Base-by-base conservation (phyloP, 2,113 vertebrate species). In the Mungos mungo region DNA sequence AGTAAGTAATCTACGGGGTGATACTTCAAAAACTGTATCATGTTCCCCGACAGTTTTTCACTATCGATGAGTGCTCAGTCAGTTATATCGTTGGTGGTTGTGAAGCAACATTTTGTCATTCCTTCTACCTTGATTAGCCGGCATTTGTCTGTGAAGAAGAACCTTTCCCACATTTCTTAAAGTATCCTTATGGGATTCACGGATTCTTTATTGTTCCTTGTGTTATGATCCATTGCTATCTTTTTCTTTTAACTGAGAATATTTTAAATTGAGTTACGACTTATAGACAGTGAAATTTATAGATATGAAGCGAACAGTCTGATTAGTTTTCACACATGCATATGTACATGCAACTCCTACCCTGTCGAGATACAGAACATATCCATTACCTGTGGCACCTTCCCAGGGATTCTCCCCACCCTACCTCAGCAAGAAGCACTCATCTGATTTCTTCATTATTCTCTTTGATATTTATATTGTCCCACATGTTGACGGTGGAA, bases 401-500 rank as follows among this genome's bases (percentile, higher is more conserved):
- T 83, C 52, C 21, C 2, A 47, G 27, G 65, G 60, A 19, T 80
- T 83, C 14, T 35, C 35, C 63, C 69, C 15, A 35, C 0, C 2
- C 21, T 16, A 21, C 3, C 33, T 41, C 66, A 8, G 23, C 15
- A 57, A 41, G 33, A 69, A 79, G 90, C 0, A 0, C 14, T 47
- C 65, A 79, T 83, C 33, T 60, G 33, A 80, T 69, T 95, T 95
- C 52, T 88, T 80, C 19, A 9, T 88, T 93, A 54, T 95, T 88
- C n/a, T 93, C 29, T 94, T 88, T 88, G 27, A 83, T 88, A n/a
- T 96, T 90, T 89, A 85, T 74, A 33, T 84, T 93, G 57, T 54
- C 25, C 41, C 25, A 57, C 45, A 80, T 74, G 47, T 81, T 63
- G 77, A 71, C 77, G 84, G 3, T 87, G 31, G 63, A 91, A 88